These are phyloP conservation scores for Noctua janthina DNA, from an alignment of 2,888 invertebrate genomes.

Conservation along the genomic window DNA sequence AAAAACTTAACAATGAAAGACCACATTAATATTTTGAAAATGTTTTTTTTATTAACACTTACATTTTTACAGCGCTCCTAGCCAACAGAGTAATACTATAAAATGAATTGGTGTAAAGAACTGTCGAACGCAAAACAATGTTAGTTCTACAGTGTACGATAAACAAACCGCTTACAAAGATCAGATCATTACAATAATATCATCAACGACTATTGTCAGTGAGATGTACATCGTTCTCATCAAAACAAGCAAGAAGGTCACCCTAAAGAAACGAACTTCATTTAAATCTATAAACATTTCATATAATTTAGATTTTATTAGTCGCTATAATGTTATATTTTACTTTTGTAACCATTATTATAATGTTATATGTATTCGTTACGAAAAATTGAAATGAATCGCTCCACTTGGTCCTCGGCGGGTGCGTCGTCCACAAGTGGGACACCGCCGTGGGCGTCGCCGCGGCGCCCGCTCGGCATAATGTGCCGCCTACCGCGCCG, in stretches of 20 bases:
- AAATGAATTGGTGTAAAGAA: conserved; percentile 89
- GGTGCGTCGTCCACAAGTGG: conserved; percentile 21
- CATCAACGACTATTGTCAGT: conserved; percentile 86
- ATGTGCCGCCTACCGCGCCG: conserved; percentile 57
- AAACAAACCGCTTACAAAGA: conserved; percentile 87
- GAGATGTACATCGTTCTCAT: conserved; percentile 83
- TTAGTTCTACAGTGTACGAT: conserved; percentile 89
- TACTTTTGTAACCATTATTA: conserved; percentile 90
- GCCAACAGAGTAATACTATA: conserved; percentile 91
- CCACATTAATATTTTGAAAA: conserved; percentile 89
- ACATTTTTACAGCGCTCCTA: conserved; percentile 91
- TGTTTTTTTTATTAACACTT: conserved; percentile 91
- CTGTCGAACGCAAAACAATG: conserved; percentile 90
- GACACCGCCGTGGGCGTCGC: conserved; percentile 14
- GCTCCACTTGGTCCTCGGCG: conserved; percentile 77
- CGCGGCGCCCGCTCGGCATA: conserved; percentile 41
- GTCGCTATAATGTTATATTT: conserved; percentile 90
- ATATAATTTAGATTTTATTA: conserved; percentile 91
- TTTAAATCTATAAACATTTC: conserved; percentile 91
- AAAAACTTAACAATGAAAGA: conserved; percentile 76
- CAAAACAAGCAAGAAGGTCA: conserved; percentile 87
- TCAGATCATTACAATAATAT: conserved; percentile 85
- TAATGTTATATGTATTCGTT: conserved; percentile 90
- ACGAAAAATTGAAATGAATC: conserved; percentile 87
- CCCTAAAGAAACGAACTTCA: conserved; percentile 88